Evolutionary conservation across 2,888 invertebrate species (phyloP), one percentile per base, ranked within the genome.

Genomic region (Sinotaia quadrata): DNA sequence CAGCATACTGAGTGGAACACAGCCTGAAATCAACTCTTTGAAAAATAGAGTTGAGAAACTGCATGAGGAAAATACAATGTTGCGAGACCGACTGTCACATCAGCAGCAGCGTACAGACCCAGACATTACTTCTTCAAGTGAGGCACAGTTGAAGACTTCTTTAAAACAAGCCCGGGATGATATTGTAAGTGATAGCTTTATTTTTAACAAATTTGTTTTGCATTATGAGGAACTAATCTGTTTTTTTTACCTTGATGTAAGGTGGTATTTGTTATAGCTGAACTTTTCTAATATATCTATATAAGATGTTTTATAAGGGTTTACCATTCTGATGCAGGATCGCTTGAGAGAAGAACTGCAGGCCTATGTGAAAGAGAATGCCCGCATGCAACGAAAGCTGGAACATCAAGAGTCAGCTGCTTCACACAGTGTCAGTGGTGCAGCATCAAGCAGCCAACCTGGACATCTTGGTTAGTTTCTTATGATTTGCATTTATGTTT

Each of bases 321-420:
- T 34, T 12, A 27, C 21, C 10, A 8, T 57, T 57, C 12, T 57
- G 21, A 67, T 74, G 8, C 70, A 87, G 87, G 81, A 81, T 36
- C 78, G 78, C 47, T 62, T 87, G 67, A 80, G 81, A 62, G 79
- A 80, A 24, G 78, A 84, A 51, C 67, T 86, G 47, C 81, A 84
- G 65, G 79, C 83, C 34, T 80, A 81, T 54, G 74, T 82, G n/a
- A 78, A 75, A 59, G 85, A 86, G 65, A 86, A 85, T 71, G 78
- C 78, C 31, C 76, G 77, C 12, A 70, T 87, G 21, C 81, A 81
- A 60, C 77, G 78, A 36, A 78, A 80, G 62, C 57, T 84, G 27
- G 74, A 78, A 37, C 73, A 70, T 51, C 68, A 72, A 29, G 78
- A 81, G 18, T 69, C 62, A 0, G 59, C 52, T 0, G 51, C 52